A percentile compares a stretch with the other conserved stretches of the same genome.
These are phyloP conservation scores for Centropus bengalensis DNA, from an alignment of 2,113 vertebrate species.

Conservation along the genomic window DNA sequence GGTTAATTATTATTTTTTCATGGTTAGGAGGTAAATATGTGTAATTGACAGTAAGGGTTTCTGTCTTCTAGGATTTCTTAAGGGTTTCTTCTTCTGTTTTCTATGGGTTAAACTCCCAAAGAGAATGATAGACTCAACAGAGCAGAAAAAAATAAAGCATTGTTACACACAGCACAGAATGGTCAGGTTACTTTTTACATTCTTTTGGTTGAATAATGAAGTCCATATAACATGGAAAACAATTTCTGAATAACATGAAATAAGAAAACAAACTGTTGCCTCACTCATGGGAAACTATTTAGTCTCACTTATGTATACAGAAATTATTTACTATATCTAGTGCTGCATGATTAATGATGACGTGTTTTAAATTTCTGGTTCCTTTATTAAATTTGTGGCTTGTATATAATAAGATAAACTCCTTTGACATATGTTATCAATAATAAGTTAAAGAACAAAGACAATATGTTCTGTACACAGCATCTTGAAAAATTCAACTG, in stretches of 20 bases:
- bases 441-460: neutral
- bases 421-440: neutral
- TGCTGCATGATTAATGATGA: neutral
- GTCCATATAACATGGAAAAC: neutral
- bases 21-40: neutral
- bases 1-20: neutral
- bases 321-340: neutral
- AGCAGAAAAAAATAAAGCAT: neutral
- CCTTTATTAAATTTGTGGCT: neutral
- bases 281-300: neutral
- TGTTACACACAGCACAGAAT: neutral
- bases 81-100: no score
- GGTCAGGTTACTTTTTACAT: neutral
- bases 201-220: neutral
- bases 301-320: neutral
- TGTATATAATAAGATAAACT: neutral
- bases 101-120: neutral
- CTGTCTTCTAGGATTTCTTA: no score
- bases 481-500: neutral
- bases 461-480: neutral
- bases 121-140: neutral
- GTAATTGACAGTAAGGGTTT: neutral
- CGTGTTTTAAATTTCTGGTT: conserved; percentile 10
- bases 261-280: neutral
- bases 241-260: neutral